Conservation (phyloP, 2,797 vertebrate genomes). For the Etheostoma perlongum region DNA sequence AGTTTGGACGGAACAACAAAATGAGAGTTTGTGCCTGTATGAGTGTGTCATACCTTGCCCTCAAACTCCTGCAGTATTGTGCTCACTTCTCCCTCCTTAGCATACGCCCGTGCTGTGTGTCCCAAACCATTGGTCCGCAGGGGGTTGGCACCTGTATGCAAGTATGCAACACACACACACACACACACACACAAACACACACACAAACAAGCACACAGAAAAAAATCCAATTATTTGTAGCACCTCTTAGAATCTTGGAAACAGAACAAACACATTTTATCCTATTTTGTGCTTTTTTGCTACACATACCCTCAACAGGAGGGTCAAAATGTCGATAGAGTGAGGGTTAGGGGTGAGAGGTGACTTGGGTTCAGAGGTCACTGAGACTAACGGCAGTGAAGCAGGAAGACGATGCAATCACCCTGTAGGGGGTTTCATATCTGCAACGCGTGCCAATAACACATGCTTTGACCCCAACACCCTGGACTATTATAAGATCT, state of each 20-base stretch:
- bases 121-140: conserved; percentile 92
- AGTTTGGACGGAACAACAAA: not conserved
- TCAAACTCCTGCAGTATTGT: conserved; percentile 88
- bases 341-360: conserved; percentile 61
- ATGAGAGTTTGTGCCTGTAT: not conserved
- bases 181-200: not conserved
- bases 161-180: conserved; percentile 4
- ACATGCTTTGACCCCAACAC: conserved; percentile 54
- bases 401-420: conserved; percentile 47
- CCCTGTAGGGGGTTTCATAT: conserved; percentile 72
- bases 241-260: not conserved
- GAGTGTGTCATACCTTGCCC: conserved; percentile 84
- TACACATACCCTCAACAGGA: conserved; percentile 53
- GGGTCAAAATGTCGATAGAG: conserved; percentile 39
- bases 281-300: too few species aligned
- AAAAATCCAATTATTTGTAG: not conserved
- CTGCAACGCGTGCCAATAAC: conserved; percentile 70
- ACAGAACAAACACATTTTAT: not conserved
- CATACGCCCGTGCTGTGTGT: conserved; percentile 90
- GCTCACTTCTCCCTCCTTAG: conserved; percentile 92
- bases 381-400: conserved; percentile 58
- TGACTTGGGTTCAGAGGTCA: conserved; percentile 71
- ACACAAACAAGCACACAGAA: conserved; percentile 16
- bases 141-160: conserved; percentile 90
- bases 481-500: conserved; percentile 49